Evolutionary conservation across 2,113 vertebrate genomes (phyloP).

Genomic region (human): GRCh38 chr19:41902501-41903000

Average conservation of each 20-base stretch:
- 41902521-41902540: slow-evolving; percentile 87
- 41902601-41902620: slow-evolving; percentile 92
- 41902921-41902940: background rate
- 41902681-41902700: background rate
- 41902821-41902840: slow-evolving; percentile 95
- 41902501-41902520: slow-evolving; percentile 36
- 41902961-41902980: too few species aligned
- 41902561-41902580: slow-evolving; percentile 93
- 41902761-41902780: background rate
- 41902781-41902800: slow-evolving; percentile 94
- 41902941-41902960: too few species aligned
- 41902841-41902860: slow-evolving; percentile 97
- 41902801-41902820: slow-evolving; percentile 91
- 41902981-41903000: too few species aligned
- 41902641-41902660: slow-evolving; percentile 92
- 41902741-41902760: background rate
- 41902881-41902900: slow-evolving; percentile 90
- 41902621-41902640: slow-evolving; percentile 89
- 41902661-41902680: background rate
- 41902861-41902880: slow-evolving; percentile 93
- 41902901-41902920: rapidly evolving
- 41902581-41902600: slow-evolving; percentile 94
- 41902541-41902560: slow-evolving; percentile 92
- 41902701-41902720: too few species aligned
- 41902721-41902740: too few species aligned